phyloP scores from a whole-genome alignment of 2,888 invertebrate species.

The Acleris laterana region DNA sequence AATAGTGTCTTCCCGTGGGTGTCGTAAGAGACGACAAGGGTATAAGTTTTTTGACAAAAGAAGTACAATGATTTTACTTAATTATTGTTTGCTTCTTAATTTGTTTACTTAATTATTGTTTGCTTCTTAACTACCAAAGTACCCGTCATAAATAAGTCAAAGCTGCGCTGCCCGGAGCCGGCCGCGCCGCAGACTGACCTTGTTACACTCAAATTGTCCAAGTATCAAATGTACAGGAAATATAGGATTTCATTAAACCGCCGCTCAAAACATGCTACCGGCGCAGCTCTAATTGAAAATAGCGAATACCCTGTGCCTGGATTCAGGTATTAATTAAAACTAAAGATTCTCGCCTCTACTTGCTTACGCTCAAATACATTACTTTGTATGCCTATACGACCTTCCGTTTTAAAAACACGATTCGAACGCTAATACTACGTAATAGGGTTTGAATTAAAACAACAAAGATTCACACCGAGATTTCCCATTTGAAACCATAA shows the following conservation, averaged over 20 bases:
- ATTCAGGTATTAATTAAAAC: conserved; percentile 80
- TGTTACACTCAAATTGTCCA: conserved; percentile 53
- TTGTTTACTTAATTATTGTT: too few species aligned
- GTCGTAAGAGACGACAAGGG: too few species aligned
- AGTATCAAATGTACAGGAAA: conserved; percentile 65
- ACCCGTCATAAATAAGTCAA: too few species aligned
- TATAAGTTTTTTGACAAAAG: too few species aligned
- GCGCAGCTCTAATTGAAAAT: conserved; percentile 75
- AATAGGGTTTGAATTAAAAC: conserved; percentile 71
- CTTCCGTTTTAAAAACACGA: conserved; percentile 60
- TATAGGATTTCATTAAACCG: conserved; percentile 70
- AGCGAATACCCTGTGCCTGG: conserved; percentile 68
- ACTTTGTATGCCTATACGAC: conserved; percentile 62
- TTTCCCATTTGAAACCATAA: conserved; percentile 66
- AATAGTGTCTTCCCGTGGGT: too few species aligned
- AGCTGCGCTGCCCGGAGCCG: too few species aligned
- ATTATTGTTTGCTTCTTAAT: too few species aligned
- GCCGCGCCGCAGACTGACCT: conserved; percentile 50
- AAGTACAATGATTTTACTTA: too few species aligned
- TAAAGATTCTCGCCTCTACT: conserved; percentile 76
- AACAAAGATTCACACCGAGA: conserved; percentile 44
- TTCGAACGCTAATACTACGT: conserved; percentile 65
- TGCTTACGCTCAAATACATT: conserved; percentile 62
- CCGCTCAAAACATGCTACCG: conserved; percentile 77
- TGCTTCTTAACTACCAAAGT: too few species aligned